phyloP scores from a whole-genome alignment of 2,888 invertebrate species.

The Eledona agricola region DNA sequence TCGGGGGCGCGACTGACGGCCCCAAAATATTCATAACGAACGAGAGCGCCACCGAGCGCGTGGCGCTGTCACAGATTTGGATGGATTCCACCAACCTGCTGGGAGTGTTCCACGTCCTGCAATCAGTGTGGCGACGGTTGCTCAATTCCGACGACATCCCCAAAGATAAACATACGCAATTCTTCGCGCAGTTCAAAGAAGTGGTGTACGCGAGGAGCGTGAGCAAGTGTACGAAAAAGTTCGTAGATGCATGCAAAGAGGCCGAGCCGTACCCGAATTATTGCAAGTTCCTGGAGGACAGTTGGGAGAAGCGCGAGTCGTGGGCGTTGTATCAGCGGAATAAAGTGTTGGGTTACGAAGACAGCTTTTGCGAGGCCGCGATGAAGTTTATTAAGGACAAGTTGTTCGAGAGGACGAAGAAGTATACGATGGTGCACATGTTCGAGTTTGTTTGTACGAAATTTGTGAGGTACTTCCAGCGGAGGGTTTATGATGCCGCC shows the following conservation, averaged over 20 bases:
- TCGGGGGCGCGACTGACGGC: slow-evolving; percentile 24
- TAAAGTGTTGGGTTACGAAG: not conserved
- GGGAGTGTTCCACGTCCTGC: slow-evolving; percentile 37
- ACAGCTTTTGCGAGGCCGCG: not conserved
- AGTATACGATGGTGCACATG: slow-evolving; percentile 1
- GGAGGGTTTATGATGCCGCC: not conserved
- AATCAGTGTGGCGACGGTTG: slow-evolving; percentile 35
- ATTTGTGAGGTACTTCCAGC: not conserved
- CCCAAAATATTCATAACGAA: slow-evolving; percentile 37
- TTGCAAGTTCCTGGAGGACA: not conserved
- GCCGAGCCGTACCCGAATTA: not conserved
- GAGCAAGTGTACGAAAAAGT: not conserved
- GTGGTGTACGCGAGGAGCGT: not conserved
- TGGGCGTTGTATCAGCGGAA: slow-evolving; percentile 2
- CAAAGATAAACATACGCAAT: not conserved
- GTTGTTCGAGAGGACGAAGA: not conserved
- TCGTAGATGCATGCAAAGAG: not conserved
- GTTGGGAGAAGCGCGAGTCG: not conserved
- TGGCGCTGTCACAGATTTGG: slow-evolving; percentile 28
- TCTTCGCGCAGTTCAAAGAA: not conserved
- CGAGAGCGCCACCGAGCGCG: slow-evolving; percentile 34
- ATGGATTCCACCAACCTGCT: slow-evolving; percentile 26
- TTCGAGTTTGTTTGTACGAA: slow-evolving; percentile 4
- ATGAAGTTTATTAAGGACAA: slow-evolving; percentile 5
- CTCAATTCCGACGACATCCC: not conserved